Percentiles rank a stretch among this genome's conserved stretches.
phyloP scores from a whole-genome alignment of 37 sponge, comb jelly and placozoan genomes.

The Beroe forskalii region DNA sequence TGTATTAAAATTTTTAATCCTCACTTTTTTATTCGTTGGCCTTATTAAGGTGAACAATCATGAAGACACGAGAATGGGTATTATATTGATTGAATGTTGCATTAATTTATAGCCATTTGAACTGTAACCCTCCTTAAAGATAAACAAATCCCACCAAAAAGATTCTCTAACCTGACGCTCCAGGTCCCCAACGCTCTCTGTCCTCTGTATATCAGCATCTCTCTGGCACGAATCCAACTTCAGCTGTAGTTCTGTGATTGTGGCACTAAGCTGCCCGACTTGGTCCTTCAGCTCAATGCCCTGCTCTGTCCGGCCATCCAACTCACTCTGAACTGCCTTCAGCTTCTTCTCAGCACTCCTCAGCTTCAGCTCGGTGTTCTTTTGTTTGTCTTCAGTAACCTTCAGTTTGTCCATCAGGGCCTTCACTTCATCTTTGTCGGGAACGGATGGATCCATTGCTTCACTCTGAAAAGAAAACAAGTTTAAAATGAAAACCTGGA shows the following conservation, averaged over 20 bases:
- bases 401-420: neutral
- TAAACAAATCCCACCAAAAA: too few relatives aligned
- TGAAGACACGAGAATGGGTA: too few relatives aligned
- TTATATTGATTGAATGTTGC: too few relatives aligned
- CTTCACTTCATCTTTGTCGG: neutral
- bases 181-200: neutral
- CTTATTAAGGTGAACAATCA: too few relatives aligned
- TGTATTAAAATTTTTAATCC: too few relatives aligned
- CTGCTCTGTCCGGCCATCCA: conserved; percentile 3
- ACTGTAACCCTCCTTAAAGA: too few relatives aligned
- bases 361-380: neutral
- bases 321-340: neutral
- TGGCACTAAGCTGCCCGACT: neutral
- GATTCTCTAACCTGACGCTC: neutral
- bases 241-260: neutral
- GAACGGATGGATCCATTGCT: neutral
- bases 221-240: neutral
- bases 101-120: too few relatives aligned
- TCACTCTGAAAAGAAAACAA: neutral
- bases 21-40: too few relatives aligned
- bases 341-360: neutral
- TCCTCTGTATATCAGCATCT: neutral
- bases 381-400: neutral
- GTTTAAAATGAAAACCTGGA: too few relatives aligned
- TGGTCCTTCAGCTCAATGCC: neutral